Evolutionary conservation across 2,888 invertebrate species (phyloP).

Genomic region (Hemistola chrysoprasaria): DNA sequence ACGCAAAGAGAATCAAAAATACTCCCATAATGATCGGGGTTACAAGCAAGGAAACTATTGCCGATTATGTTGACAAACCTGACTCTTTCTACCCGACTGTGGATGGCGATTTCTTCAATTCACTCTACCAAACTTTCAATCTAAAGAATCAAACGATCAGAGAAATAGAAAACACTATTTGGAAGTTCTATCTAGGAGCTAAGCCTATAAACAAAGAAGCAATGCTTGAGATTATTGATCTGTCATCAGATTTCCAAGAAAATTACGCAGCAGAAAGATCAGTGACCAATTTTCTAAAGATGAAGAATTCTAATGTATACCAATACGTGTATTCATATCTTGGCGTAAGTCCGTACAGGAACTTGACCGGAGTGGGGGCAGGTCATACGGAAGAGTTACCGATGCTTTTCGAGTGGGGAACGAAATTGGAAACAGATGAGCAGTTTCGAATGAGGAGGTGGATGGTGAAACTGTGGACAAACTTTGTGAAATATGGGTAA

Average conservation of each 20-base stretch:
- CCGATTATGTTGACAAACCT: conserved; percentile 30
- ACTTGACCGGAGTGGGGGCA: conserved; percentile 42
- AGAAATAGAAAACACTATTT: conserved; percentile 28
- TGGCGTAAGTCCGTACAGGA: conserved; percentile 38
- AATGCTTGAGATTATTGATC: conserved; percentile 39
- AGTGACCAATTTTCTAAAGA: conserved; percentile 38
- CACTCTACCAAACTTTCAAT: conserved; percentile 28
- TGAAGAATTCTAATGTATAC: conserved; percentile 34
- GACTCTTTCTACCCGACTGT: conserved; percentile 30
- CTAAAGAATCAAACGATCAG: conserved; percentile 26
- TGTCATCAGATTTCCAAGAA: conserved; percentile 40
- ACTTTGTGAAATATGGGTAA: conserved; percentile 56
- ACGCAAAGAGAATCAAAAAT: conserved; percentile 30
- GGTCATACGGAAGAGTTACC: conserved; percentile 43
- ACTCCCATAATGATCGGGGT: conserved; percentile 45
- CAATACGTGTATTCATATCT: conserved; percentile 48
- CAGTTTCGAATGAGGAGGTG: conserved; percentile 41
- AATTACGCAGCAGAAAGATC: conserved; percentile 43
- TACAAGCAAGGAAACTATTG: conserved; percentile 47
- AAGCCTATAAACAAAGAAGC: conserved; percentile 36
- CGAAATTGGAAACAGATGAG: conserved; percentile 33
- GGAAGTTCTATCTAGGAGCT: conserved; percentile 38
- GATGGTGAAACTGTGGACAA: conserved; percentile 49
- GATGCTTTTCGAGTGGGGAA: conserved; percentile 35
- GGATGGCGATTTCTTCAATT: conserved; percentile 23